These are phyloP conservation scores for Drosophila neotestacea DNA, from an alignment of 2,888 invertebrate species.

Conservation along the genomic window DNA sequence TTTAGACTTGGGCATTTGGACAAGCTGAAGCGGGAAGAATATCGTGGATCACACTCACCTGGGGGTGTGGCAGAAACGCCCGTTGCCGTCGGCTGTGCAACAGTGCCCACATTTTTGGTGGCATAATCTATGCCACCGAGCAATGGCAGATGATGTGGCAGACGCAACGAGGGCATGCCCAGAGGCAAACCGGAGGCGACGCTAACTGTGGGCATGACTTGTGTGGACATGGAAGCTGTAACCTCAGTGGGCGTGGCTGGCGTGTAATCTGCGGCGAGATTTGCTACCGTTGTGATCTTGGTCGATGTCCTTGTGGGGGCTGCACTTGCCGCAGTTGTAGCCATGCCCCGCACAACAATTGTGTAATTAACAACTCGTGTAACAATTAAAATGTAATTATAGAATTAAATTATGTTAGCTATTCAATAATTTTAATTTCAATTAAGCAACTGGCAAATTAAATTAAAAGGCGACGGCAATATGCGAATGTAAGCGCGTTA, in stretches of 20 bases:
- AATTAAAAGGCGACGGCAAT: slow-evolving; percentile 6
- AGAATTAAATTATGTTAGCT: not conserved
- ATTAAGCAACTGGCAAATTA: not conserved
- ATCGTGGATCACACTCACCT: slow-evolving; percentile 8
- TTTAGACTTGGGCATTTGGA: not conserved
- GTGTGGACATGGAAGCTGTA: slow-evolving; percentile 79
- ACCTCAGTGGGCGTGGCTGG: slow-evolving; percentile 52
- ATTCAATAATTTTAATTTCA: not conserved
- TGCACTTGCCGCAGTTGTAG: slow-evolving; percentile 64
- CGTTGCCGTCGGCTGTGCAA: slow-evolving; percentile 66
- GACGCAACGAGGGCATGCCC: slow-evolving; percentile 63
- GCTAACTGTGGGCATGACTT: slow-evolving; percentile 86
- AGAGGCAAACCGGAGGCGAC: slow-evolving; percentile 49
- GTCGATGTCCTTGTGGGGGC: slow-evolving; percentile 84
- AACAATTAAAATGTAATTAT: not conserved
- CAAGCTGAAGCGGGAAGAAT: not conserved
- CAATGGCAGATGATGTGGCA: slow-evolving; percentile 67
- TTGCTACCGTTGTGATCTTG: slow-evolving; percentile 34
- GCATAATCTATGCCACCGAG: slow-evolving; percentile 46
- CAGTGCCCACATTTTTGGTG: slow-evolving; percentile 28
- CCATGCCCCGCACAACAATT: slow-evolving; percentile 60
- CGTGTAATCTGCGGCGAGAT: slow-evolving; percentile 12
- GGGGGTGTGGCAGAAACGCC: slow-evolving; percentile 51
- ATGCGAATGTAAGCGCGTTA: not conserved
- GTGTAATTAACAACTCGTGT: not conserved